These are phyloP conservation scores for Ceratitis capitata DNA, from an alignment of 1,140 invertebrate species.

Conservation along the genomic window DNA sequence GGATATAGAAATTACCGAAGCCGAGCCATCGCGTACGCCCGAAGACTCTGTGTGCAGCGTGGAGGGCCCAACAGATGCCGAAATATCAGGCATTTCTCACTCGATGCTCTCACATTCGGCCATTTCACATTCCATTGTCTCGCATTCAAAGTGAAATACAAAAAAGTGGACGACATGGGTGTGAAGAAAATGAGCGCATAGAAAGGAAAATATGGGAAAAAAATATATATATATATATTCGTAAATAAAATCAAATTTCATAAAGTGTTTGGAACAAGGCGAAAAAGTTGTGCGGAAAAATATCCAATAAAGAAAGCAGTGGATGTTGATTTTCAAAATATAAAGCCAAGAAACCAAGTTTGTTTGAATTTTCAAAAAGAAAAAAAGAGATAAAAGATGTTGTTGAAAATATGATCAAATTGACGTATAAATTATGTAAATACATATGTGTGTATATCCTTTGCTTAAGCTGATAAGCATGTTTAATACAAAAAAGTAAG, in stretches of 20 bases:
- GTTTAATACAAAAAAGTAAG: background rate
- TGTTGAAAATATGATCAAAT: background rate
- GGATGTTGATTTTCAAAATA: background rate
- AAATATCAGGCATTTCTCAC: constrained; percentile 64
- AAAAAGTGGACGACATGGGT: background rate
- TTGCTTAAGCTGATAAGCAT: background rate
- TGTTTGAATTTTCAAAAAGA: background rate
- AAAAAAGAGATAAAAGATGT: background rate
- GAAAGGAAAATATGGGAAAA: background rate
- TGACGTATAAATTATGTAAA: background rate
- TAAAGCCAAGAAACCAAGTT: background rate
- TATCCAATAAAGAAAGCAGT: background rate
- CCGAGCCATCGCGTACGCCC: constrained; percentile 73
- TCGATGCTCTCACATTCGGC: constrained; percentile 64
- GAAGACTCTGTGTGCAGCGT: constrained; percentile 80
- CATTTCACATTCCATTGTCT: constrained; percentile 61
- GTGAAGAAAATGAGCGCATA: background rate
- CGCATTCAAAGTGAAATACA: constrained; percentile 51
- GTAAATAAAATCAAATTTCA: background rate
- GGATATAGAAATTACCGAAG: constrained; percentile 72
- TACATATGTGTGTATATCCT: background rate
- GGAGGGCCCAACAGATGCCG: constrained; percentile 72
- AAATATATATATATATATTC: no score
- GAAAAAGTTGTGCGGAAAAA: background rate
- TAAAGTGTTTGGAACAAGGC: background rate